phyloP scores from a whole-genome alignment of 2,888 invertebrate species.

The Allygus modestus region DNA sequence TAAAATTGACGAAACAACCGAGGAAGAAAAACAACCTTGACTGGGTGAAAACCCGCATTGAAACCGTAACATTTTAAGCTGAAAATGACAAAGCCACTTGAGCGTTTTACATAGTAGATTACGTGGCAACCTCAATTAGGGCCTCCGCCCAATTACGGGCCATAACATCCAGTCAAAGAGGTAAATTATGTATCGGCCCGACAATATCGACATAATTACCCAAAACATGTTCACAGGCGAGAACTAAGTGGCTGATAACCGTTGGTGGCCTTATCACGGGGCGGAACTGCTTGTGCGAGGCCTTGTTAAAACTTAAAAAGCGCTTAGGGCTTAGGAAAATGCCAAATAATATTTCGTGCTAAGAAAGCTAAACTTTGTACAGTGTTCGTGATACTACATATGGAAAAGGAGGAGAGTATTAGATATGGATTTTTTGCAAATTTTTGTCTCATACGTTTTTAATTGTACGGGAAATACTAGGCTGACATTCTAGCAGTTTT shows the following conservation, averaged over 20 bases:
- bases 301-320: conserved; percentile 36
- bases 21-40: too few relatives aligned
- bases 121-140: conserved; percentile 30
- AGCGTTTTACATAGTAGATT: conserved; percentile 9
- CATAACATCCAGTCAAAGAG: background rate
- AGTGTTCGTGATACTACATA: too few relatives aligned
- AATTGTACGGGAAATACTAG: too few relatives aligned
- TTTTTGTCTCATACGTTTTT: too few relatives aligned
- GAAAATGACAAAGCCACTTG: background rate
- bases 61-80: too few relatives aligned
- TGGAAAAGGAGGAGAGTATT: too few relatives aligned
- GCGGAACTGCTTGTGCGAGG: background rate
- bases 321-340: conserved; percentile 11
- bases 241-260: conserved; percentile 49
- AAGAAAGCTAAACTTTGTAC: too few relatives aligned
- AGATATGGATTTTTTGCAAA: too few relatives aligned
- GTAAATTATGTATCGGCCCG: conserved; percentile 39
- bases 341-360: background rate
- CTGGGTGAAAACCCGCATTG: too few relatives aligned
- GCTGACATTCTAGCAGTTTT: too few relatives aligned
- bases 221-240: conserved; percentile 24
- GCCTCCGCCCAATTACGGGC: background rate
- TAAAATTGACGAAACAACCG: too few relatives aligned
- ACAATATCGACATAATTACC: conserved; percentile 40
- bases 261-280: conserved; percentile 5